Evolutionary conservation across 2,888 invertebrate genomes (phyloP).

Genomic region (Andrena fulva): DNA sequence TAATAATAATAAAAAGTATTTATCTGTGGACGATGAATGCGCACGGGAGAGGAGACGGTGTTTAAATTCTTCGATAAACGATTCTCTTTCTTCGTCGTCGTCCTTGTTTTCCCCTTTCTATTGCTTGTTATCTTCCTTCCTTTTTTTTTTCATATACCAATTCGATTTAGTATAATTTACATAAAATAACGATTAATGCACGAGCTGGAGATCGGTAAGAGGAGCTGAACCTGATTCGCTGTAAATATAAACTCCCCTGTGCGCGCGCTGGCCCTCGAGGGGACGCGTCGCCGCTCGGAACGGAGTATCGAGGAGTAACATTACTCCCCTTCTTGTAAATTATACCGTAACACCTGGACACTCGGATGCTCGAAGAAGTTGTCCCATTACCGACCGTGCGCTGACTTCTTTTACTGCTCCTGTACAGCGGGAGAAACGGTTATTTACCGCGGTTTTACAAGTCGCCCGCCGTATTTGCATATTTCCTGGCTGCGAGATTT

Average conservation of each 20-base stretch:
- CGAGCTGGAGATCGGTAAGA: conserved; percentile 40
- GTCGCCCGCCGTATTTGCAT: background rate
- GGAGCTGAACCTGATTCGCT: conserved; percentile 58
- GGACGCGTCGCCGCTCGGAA: conserved; percentile 32
- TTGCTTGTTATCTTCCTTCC: background rate
- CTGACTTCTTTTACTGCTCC: conserved; percentile 51
- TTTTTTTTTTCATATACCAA: conserved; percentile 10
- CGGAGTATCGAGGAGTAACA: conserved; percentile 37
- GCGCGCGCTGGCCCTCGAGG: conserved; percentile 25
- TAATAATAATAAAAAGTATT: conserved; percentile 8
- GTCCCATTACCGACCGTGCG: conserved; percentile 60
- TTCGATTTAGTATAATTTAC: conserved; percentile 55
- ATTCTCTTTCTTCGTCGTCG: conserved; percentile 9
- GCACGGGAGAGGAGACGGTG: background rate
- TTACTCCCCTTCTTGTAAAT: conserved; percentile 61
- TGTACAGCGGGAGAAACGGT: conserved; percentile 43
- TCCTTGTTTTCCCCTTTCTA: background rate
- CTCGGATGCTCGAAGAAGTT: conserved; percentile 53
- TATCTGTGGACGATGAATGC: conserved; percentile 28
- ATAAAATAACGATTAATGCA: conserved; percentile 56
- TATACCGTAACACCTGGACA: conserved; percentile 59
- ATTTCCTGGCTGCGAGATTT: background rate
- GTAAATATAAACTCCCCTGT: conserved; percentile 40
- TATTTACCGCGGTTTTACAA: conserved; percentile 38
- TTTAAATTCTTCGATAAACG: conserved; percentile 42